Percentiles rank a stretch among this genome's conserved stretches.
These are phyloP conservation scores for Sminthurides bifidus DNA, from an alignment of 1,140 invertebrate species.

Conservation along the genomic window DNA sequence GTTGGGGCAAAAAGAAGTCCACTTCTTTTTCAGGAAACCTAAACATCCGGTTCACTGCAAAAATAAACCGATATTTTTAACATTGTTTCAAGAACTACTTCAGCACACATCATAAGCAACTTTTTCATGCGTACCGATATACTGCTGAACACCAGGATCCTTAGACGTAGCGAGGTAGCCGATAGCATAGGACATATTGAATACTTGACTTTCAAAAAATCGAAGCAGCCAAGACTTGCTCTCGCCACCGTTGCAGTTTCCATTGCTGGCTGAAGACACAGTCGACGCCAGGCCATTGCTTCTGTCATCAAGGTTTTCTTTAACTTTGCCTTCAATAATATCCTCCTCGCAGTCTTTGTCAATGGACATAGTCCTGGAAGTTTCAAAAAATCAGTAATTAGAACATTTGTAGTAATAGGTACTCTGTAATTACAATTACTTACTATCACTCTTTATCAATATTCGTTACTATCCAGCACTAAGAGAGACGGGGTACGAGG, in stretches of 20 bases:
- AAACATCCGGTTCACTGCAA: conserved; percentile 79
- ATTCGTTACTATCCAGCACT: too few relatives aligned
- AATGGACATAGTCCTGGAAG: background rate
- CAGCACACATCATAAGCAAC: too few relatives aligned
- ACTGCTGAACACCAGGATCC: conserved; percentile 90
- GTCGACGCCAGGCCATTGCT: too few relatives aligned
- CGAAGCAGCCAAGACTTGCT: conserved; percentile 57
- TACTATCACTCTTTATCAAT: too few relatives aligned
- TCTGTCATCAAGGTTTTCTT: too few relatives aligned
- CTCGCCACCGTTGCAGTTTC: conserved; percentile 2
- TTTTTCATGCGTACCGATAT: conserved; percentile 67
- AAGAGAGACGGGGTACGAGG: too few relatives aligned
- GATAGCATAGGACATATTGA: conserved; percentile 95
- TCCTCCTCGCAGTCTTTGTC: conserved; percentile 31
- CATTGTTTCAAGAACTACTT: too few relatives aligned
- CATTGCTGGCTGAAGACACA: too few relatives aligned
- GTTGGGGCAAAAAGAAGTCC: conserved; percentile 94
- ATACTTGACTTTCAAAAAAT: conserved; percentile 90
- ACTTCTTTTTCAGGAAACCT: conserved; percentile 82
- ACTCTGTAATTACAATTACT: too few relatives aligned
- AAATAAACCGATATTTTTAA: background rate
- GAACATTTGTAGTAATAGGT: too few relatives aligned
- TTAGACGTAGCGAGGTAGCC: conserved; percentile 97
- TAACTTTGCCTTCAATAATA: background rate
- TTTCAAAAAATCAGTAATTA: background rate